Base-by-base conservation (phyloP, 2,113 vertebrate species). In the Cyprinodon variegatus region DNA sequence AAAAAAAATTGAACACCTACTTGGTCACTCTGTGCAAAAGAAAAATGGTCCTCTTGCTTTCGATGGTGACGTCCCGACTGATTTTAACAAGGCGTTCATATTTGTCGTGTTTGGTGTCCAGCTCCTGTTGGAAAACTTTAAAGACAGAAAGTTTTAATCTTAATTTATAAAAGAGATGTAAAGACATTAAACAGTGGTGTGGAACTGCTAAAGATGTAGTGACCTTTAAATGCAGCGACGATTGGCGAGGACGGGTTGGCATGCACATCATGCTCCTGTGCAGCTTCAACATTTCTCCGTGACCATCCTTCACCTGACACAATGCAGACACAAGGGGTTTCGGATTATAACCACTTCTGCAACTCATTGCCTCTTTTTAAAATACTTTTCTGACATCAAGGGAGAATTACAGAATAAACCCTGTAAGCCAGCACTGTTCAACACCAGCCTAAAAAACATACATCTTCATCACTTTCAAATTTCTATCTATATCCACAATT, bases 21-120 rank as follows among this genome's bases (percentile, higher is more conserved):
- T 96, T 99, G 74, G 94, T 96, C 72, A 98, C 96, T 92, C 98
- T 95, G 76, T 99, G 98, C 48, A 99, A 93, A 69, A 99, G 95
- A 83, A 99, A 99, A 86, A 99, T 99, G 0, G 95, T 97, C 85
- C 98, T 95, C 90, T 99, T 99, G 94, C 97, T 99, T 88, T 99
- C 98, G 0, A 99, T 98, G 12, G 98, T 99, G 88, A 99, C 90
- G 71, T 99, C 98, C 38, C 98, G 96, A 79, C 97, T 98, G 80
- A 98, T 94, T 90, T 99, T 99, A 57, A 99, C 96, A 0, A 99
- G 95, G 10, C 97, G 94, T 76, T 99, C 98, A 0, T 99, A 94
- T 86, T 97, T 99, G 78, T 99, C 98, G 0, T 99, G 97, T 74
- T 94, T 96, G 68, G 95, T 95, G 90, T 99, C 98, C 2, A 99